phyloP scores from a whole-genome alignment of 2,113 vertebrate species.

The Emydura subglobosa region DNA sequence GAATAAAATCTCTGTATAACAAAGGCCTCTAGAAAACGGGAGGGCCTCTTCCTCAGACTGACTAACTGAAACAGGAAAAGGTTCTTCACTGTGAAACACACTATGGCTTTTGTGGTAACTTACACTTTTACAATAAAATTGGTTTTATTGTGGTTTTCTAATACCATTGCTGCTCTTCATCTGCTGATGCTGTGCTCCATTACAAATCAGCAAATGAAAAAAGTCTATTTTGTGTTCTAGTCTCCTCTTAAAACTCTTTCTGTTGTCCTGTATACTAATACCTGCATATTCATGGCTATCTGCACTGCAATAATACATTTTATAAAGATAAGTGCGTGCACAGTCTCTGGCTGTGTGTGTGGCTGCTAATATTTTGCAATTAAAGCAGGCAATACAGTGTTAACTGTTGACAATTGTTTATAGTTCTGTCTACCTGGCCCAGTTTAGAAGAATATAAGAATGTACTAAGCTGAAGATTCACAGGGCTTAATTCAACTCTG shows the following conservation, averaged over 20 bases:
- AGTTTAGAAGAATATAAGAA: background rate
- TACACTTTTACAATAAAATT: background rate
- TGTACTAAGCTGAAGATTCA: background rate
- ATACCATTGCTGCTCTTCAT: background rate
- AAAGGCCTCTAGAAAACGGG: background rate
- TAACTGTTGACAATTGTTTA: background rate
- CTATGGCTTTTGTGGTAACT: background rate
- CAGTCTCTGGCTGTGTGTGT: fast-evolving
- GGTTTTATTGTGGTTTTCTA: background rate
- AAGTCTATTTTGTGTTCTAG: constrained; percentile 24
- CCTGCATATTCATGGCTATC: background rate
- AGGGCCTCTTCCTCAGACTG: constrained; percentile 1
- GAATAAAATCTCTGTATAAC: background rate
- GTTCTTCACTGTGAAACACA: background rate
- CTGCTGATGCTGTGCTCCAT: background rate
- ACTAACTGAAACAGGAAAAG: background rate
- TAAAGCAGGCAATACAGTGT: background rate
- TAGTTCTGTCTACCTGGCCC: background rate
- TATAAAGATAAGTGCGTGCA: background rate
- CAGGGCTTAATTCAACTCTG: background rate
- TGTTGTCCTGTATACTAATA: background rate
- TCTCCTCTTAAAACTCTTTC: constrained; percentile 24
- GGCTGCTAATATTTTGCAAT: background rate
- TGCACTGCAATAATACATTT: background rate
- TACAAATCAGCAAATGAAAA: background rate